Percentiles rank a stretch among this genome's conserved stretches.
Evolutionary conservation across 1,140 invertebrate genomes (phyloP).

Genomic region (Pogonus chalceus): DNA sequence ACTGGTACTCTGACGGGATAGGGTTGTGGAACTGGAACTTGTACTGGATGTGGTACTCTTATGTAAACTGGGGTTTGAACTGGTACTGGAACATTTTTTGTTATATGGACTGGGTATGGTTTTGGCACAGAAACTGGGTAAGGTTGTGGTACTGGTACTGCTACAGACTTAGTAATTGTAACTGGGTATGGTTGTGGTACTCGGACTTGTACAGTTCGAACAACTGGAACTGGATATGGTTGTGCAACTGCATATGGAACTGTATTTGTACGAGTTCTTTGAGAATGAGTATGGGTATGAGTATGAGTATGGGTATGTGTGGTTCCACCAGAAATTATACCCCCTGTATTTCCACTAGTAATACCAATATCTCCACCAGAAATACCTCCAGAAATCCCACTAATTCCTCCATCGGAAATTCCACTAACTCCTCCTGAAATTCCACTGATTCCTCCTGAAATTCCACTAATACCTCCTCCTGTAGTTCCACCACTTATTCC

Average conservation of each 20-base stretch:
- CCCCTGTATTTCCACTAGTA: not conserved
- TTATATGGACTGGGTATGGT: conserved; percentile 29
- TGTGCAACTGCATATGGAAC: conserved; percentile 28
- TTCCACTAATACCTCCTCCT: too few relatives aligned
- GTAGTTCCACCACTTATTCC: not conserved
- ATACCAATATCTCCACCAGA: not conserved
- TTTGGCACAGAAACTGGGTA: conserved; percentile 28
- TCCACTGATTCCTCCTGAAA: conserved; percentile 4
- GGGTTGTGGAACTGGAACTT: conserved; percentile 18
- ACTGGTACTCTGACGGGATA: conserved; percentile 17
- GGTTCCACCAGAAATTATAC: not conserved
- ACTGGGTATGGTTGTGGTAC: conserved; percentile 29
- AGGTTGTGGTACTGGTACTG: conserved; percentile 33
- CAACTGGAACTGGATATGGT: conserved; percentile 36
- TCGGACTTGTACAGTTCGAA: conserved; percentile 29
- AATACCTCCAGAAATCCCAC: conserved; percentile 10
- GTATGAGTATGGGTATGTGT: conserved; percentile 11
- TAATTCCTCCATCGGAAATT: not conserved
- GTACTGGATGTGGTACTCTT: conserved; percentile 29
- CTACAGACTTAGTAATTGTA: conserved; percentile 20
- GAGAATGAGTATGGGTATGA: conserved; percentile 19
- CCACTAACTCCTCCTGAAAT: not conserved
- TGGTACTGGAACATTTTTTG: conserved; percentile 29
- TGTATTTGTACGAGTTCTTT: conserved; percentile 18
- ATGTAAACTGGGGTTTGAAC: conserved; percentile 31